Base-by-base conservation (phyloP, 1,140 invertebrate genomes). In the Drosophila busckii region DNA sequence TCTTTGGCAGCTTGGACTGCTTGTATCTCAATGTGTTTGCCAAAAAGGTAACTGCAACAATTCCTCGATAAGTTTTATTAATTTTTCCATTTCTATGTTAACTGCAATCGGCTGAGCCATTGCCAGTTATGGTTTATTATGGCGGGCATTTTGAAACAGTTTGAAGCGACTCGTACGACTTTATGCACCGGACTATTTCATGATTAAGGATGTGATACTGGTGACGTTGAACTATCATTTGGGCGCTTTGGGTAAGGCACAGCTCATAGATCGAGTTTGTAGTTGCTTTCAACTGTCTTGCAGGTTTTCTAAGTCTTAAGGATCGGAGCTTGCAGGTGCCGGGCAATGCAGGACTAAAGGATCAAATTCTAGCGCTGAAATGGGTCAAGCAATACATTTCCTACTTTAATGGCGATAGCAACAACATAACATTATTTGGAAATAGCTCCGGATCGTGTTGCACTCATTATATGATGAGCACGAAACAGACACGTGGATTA, bases 181-280 rank as follows among this genome's bases (percentile, higher is more conserved):
- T 0, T 91, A 91, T 54, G 90, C 90, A n/a, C 90, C 91, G 2
- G 91, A 92, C 63, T 90, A 91, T 41, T 88, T 94, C 3, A 82
- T 91, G 13, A 76, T 89, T 10, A 88, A 93, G 70, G 89, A 90
- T 41, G 86, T 93, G 1, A 85, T 94, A 6, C 44, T 94, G 0
- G 91, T 94, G 0, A 91, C 91, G 1, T 86, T 94, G 1, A 93
- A 94, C 73, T 95, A 94, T 85, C 89, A 93, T 41, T 75, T 93
- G 1, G 91, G 91, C 40, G 85, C 89, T 16, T 87, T 92, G 3
- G 91, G 91, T 61, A 48, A 83, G 62, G n/a, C n/a, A n/a, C n/a
- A n/a, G n/a, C n/a, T n/a, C n/a, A n/a, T n/a, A n/a, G n/a, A n/a
- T n/a, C n/a, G n/a, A n/a, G n/a, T n/a, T n/a, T n/a, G n/a, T n/a